Evolutionary conservation across 2,797 vertebrate genomes (phyloP).

Genomic region (Morelia viridis): DNA sequence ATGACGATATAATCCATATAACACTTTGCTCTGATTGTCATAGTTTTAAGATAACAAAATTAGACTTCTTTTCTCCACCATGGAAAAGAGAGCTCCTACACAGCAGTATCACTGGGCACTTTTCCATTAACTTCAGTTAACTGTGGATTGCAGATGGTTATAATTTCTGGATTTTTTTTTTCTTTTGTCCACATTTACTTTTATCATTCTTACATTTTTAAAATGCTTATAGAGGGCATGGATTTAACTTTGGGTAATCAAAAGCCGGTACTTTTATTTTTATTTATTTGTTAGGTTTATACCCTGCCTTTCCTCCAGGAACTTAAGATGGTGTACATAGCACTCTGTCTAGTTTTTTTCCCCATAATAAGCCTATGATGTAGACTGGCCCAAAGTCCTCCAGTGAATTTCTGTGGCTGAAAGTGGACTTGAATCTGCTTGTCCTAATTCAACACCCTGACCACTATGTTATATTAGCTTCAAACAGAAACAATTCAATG

Average conservation of each 20-base stretch:
- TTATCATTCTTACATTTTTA: not conserved
- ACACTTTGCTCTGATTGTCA: not conserved
- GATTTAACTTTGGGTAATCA: not conserved
- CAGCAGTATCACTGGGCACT: not conserved
- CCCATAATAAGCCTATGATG: too few species aligned
- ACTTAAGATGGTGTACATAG: too few species aligned
- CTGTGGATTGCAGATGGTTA: not conserved
- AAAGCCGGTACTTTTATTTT: not conserved
- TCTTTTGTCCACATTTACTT: not conserved
- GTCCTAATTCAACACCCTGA: too few species aligned
- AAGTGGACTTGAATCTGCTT: too few species aligned
- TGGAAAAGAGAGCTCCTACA: not conserved
- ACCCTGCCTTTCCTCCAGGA: too few species aligned
- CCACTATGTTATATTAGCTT: too few species aligned
- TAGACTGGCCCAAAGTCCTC: too few species aligned
- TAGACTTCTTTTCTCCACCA: not conserved
- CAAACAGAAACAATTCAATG: constrained; percentile 28
- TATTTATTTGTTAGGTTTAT: too few species aligned
- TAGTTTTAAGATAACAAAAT: not conserved
- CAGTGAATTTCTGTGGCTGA: too few species aligned
- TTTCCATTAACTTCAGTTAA: not conserved
- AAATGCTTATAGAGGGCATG: not conserved
- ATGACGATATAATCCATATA: too few species aligned
- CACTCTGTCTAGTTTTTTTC: too few species aligned
- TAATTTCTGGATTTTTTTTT: not conserved